Evolutionary conservation across 2,797 vertebrate species (phyloP), one percentile per base, ranked within the genome.

Genomic region (Peromyscus eremicus): DNA sequence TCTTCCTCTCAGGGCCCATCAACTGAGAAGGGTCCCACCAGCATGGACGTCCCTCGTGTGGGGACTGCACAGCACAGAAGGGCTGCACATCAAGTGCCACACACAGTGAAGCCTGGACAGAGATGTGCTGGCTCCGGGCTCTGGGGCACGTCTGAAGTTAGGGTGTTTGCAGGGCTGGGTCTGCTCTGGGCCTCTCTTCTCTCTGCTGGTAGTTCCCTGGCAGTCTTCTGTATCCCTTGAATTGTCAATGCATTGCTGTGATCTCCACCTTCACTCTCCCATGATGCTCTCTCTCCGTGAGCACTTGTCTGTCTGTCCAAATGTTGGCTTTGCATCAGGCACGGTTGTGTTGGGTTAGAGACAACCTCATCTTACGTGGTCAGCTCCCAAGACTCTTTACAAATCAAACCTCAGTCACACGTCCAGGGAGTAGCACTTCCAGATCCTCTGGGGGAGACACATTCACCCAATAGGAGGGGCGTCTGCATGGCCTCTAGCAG

Each of bases 401-500:
- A 64, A 46, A 66, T 64, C 14, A 57, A 13, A 23, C 32, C 40
- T 7, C 9, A 13, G 13, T 77, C n/a, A n/a, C 12, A 91, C n/a
- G 60, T 29, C 1, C 29, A 10, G 10, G 77, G 64, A 64, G 23
- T 66, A 57, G 71, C 79, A 34, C 40, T 13, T 40, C 55, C 14
- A 1, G 46, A 8, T 62, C 64, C 66, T n/a, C 32, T 27, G 1
- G 6, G 37, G 60, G 92, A 57, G 37, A 77, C 12, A 11, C 32
- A 9, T 29, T 49, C 2, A 66, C 12, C 6, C 10, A 0, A 2
- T 5, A 27, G 7, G 19, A 49, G 77, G 52, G 32, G 37, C 13
- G 37, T 40, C 9, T 16, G 40, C 4, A 0, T 25, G 37, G 27
- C 5, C 9, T 25, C 40, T 2, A 1, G 57, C 8, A 23, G 17